Base-by-base conservation (phyloP, 1,140 invertebrate species). In the Bombus superbus region DNA sequence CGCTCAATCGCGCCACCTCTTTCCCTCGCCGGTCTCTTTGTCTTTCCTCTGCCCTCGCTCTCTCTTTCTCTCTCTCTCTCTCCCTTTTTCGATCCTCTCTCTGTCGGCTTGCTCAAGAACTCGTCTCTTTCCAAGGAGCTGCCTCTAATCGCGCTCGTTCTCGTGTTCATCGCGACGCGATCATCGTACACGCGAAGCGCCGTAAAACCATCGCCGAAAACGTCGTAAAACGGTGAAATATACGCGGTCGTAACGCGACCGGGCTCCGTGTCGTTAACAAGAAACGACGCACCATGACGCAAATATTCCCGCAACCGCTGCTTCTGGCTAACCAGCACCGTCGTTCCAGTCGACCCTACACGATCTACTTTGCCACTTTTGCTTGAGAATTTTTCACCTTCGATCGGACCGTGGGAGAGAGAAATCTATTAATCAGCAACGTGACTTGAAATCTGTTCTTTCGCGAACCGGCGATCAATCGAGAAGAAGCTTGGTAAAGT, bases 1-100 rank as follows among this genome's bases (percentile, higher is more conserved):
- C 91, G 86, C 85, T 90, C 90, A 92, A 93, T 89, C 77, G 81
- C 57, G 64, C 73, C 77, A 79, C 69, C 72, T 59, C 74, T 86
- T 81, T 80, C 85, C 73, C 64, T 76, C 69, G 44, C 83, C 73
- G 3, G 42, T 62, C 15, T 59, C 59, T 73, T 13, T 25, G 18
- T 69, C 68, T 73, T 66, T 81, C 64, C 66, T 59, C 32, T 4
- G 0, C 68, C 1, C 38, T 15, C 10, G n/a, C 35, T 13, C 68
- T 59, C 13, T 40, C 6, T 15, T 35, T n/a, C 3, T 22, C 8
- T 53, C 59, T 11, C 73, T 75, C 72, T 44, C 10, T 8, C 10
- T 38, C 47, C 47, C 47, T 22, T 53, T 22, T 53, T 22, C 18
- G 18, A 53, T 57, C 28, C 40, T 9, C 71, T 13, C 28, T n/a